These are phyloP conservation scores for Hyposmocoma kahamanoa DNA, from an alignment of 1,140 invertebrate species.

Conservation along the genomic window DNA sequence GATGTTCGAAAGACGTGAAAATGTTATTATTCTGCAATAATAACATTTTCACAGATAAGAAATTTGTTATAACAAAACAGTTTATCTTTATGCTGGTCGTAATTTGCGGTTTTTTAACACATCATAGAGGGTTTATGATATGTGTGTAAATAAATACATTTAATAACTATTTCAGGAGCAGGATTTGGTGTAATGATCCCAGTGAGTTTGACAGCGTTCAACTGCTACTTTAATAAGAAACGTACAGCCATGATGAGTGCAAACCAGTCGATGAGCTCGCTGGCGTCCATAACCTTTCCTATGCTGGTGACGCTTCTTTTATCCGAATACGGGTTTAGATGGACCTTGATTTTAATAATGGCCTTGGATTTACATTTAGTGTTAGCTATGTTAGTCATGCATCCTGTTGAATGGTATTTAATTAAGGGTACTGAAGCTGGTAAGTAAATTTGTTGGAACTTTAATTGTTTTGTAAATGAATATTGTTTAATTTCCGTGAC, in stretches of 20 bases:
- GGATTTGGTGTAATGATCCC: conserved; percentile 65
- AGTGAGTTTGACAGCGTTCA: conserved; percentile 60
- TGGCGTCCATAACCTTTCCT: conserved; percentile 61
- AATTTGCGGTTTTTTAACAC: no score
- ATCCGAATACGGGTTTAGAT: conserved; percentile 52
- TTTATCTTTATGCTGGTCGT: no score
- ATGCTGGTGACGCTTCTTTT: conserved; percentile 52
- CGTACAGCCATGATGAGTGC: conserved; percentile 63
- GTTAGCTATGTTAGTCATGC: conserved; percentile 64
- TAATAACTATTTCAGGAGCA: conserved; percentile 48
- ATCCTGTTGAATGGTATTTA: conserved; percentile 63
- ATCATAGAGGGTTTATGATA: no score
- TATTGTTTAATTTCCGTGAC: no score
- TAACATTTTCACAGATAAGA: no score
- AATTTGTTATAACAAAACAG: no score
- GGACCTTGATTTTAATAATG: conserved; percentile 57
- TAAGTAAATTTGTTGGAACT: no score
- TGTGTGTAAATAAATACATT: no score
- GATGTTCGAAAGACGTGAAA: no score
- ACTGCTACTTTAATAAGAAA: conserved; percentile 59
- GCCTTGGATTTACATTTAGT: conserved; percentile 57
- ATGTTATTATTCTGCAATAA: no score
- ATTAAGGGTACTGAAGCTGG: conserved; percentile 18
- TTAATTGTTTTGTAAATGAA: no score
- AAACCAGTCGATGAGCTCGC: conserved; percentile 59